phyloP scores from a whole-genome alignment of 2,888 invertebrate genomes.

The Macrosiphum euphorbiae region DNA sequence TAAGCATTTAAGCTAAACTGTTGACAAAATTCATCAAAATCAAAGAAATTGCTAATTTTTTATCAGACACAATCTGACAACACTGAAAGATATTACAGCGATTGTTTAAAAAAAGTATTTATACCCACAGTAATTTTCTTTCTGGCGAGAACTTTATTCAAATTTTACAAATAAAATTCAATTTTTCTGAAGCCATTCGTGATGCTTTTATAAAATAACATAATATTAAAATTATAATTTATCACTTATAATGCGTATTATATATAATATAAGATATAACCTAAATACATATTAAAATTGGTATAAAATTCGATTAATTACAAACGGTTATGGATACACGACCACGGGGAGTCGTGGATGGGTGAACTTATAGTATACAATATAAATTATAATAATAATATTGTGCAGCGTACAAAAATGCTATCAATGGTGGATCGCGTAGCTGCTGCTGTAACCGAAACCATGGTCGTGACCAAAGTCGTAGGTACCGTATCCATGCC shows the following conservation, averaged over 20 bases:
- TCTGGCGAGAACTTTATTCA: neutral
- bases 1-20: too few relatives aligned
- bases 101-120: neutral
- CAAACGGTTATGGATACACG: neutral
- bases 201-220: neutral
- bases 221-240: neutral
- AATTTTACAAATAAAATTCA: constrained; percentile 1
- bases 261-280: neutral
- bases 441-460: constrained; percentile 62
- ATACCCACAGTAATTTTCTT: neutral
- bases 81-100: neutral
- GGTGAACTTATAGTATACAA: neutral
- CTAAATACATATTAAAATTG: constrained; percentile 11
- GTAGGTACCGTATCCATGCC: constrained; percentile 57
- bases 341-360: neutral
- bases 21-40: too few relatives aligned
- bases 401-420: neutral
- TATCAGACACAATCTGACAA: neutral
- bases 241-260: neutral
- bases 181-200: neutral
- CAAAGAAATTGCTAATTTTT: too few relatives aligned
- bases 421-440: constrained; percentile 51
- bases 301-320: constrained; percentile 30
- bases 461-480: constrained; percentile 65
- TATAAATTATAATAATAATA: neutral